Conservation (phyloP, 2,797 vertebrate species). For the Pseudocheirus occidentalis region DNA sequence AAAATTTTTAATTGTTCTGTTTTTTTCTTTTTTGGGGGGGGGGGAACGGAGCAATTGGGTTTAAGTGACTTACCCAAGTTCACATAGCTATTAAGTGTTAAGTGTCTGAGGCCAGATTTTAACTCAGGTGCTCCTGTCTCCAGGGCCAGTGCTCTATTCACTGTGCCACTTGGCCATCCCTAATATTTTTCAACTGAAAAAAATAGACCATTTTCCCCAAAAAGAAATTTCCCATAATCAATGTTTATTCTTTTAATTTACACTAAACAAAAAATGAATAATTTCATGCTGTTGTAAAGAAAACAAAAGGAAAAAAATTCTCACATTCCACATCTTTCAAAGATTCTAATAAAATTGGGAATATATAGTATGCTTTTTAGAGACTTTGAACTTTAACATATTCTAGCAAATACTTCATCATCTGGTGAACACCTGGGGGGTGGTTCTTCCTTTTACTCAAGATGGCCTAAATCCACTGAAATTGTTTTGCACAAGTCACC, state of each 20-base stretch:
- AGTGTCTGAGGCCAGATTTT: no score
- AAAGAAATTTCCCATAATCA: slow-evolving; percentile 61
- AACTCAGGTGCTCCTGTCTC: no score
- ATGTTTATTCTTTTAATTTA: slow-evolving; percentile 30
- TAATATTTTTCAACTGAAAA: slow-evolving; percentile 63
- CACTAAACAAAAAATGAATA: slow-evolving; percentile 67
- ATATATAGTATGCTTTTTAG: slow-evolving; percentile 61
- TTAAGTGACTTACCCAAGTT: no score
- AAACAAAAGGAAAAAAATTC: background rate
- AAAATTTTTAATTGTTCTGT: no score
- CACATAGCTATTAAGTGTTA: no score
- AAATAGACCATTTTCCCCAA: slow-evolving; percentile 65
- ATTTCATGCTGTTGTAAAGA: slow-evolving; percentile 25
- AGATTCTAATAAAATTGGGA: slow-evolving; percentile 60
- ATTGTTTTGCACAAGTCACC: slow-evolving; percentile 67
- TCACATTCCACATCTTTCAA: slow-evolving; percentile 63
- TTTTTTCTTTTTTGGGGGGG: no score
- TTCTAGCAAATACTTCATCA: slow-evolving; percentile 40
- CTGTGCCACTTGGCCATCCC: no score
- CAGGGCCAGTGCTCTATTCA: no score
- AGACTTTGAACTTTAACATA: slow-evolving; percentile 70
- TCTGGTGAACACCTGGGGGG: slow-evolving; percentile 75
- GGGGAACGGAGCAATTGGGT: no score
- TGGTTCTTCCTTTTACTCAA: slow-evolving; percentile 69
- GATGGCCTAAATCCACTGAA: slow-evolving; percentile 59